A percentile compares a stretch with the other conserved stretches of the same genome.
Evolutionary conservation across 64 coral and sea anemone genomes (phyloP).

Genomic region (Astreopora myriophthalma): DNA sequence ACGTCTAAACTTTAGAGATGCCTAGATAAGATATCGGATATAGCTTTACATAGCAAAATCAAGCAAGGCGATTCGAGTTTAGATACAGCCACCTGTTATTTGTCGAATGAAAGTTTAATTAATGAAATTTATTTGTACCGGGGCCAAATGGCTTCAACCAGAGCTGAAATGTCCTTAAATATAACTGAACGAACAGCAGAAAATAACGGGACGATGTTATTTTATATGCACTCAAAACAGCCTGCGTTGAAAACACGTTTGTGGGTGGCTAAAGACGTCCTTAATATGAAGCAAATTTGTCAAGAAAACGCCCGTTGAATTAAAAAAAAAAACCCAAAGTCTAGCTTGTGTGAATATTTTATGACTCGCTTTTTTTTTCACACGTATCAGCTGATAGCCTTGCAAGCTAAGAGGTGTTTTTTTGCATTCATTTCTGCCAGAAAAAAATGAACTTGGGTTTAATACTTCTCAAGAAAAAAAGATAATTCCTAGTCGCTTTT

Average conservation of each 20-base stretch:
- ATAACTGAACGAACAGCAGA: neutral
- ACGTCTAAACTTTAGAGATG: neutral
- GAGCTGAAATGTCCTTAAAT: neutral
- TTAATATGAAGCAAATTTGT: constrained; percentile 8
- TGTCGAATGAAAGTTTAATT: constrained; percentile 39
- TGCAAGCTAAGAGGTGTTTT: neutral
- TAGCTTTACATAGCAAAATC: constrained; percentile 24
- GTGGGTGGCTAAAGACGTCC: neutral
- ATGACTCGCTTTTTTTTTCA: neutral
- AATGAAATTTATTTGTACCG: constrained; percentile 37
- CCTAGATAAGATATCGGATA: neutral
- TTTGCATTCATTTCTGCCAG: neutral
- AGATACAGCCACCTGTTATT: constrained; percentile 33
- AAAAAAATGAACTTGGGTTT: neutral
- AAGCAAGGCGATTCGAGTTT: neutral
- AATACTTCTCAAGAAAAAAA: neutral
- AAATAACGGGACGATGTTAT: neutral
- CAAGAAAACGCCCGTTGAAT: neutral
- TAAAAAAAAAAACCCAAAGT: neutral
- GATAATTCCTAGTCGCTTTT: no score
- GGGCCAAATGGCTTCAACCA: neutral
- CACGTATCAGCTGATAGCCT: neutral
- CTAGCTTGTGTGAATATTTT: constrained; percentile 34
- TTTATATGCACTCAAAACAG: neutral
- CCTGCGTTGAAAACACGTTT: neutral